Evolutionary conservation across 2,797 vertebrate species (phyloP).

Genomic region (Poecilia velifera): DNA sequence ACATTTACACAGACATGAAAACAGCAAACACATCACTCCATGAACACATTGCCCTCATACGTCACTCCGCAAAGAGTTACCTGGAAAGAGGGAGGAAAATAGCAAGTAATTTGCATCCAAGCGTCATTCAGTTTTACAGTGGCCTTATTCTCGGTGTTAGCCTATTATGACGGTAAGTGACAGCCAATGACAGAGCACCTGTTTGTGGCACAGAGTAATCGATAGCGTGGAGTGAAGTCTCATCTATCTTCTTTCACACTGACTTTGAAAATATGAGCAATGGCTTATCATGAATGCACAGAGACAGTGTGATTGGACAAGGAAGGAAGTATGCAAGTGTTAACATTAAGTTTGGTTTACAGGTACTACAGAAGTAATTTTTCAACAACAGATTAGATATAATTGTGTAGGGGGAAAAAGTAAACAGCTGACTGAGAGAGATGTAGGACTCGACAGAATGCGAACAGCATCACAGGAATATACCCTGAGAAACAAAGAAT

Average conservation of each 20-base stretch:
- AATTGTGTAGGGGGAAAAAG: not conserved
- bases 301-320: constrained; percentile 31
- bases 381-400: not conserved
- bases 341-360: not conserved
- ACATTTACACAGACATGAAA: constrained; percentile 24
- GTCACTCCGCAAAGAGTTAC: not conserved
- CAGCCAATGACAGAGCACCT: constrained; percentile 67
- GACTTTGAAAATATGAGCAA: constrained; percentile 57
- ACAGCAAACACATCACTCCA: not conserved
- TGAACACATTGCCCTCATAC: not conserved
- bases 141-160: constrained; percentile 72
- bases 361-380: not conserved
- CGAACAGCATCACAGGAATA: not conserved
- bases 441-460: not conserved
- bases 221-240: constrained; percentile 53
- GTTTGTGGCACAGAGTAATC: constrained; percentile 63
- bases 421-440: not conserved
- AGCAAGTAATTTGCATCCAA: constrained; percentile 52
- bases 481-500: not conserved
- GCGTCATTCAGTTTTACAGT: constrained; percentile 56
- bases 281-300: constrained; percentile 29
- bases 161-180: constrained; percentile 65
- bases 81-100: constrained; percentile 4
- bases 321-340: not conserved
- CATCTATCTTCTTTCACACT: constrained; percentile 58